A percentile compares a stretch with the other conserved stretches of the same genome.
Conservation (phyloP, 2,797 vertebrate species). For the Rhynchonycteris naso region DNA sequence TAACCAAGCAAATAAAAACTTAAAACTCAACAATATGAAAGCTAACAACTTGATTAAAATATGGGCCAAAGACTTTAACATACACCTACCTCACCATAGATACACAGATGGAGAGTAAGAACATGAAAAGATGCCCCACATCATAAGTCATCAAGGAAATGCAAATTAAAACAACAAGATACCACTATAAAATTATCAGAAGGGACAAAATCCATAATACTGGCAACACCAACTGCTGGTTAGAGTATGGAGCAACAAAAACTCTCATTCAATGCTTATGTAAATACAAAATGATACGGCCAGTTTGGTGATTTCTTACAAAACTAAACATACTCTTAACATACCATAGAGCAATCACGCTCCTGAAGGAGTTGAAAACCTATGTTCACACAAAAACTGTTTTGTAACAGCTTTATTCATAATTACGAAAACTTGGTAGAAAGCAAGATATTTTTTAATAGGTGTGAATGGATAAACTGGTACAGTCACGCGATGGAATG, state of each 20-base stretch:
- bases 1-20: neutral
- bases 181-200: neutral
- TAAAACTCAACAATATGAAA: neutral
- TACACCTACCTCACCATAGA: neutral
- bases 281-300: too few species aligned
- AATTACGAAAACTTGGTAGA: neutral
- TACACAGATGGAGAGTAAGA: neutral
- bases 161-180: neutral
- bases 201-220: neutral
- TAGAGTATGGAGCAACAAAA: neutral
- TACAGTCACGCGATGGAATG: neutral
- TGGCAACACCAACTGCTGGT: neutral
- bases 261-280: neutral
- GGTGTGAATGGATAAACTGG: neutral
- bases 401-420: neutral
- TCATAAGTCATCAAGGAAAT: neutral
- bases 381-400: too few species aligned
- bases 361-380: too few species aligned
- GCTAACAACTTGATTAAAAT: neutral
- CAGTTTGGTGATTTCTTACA: too few species aligned
- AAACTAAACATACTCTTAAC: too few species aligned
- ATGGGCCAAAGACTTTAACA: neutral
- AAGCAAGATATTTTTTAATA: neutral
- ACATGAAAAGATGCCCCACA: too few species aligned
- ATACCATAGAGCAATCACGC: too few species aligned